Conservation (phyloP, 2,113 vertebrate species). For the Spilogale gracilis region DNA sequence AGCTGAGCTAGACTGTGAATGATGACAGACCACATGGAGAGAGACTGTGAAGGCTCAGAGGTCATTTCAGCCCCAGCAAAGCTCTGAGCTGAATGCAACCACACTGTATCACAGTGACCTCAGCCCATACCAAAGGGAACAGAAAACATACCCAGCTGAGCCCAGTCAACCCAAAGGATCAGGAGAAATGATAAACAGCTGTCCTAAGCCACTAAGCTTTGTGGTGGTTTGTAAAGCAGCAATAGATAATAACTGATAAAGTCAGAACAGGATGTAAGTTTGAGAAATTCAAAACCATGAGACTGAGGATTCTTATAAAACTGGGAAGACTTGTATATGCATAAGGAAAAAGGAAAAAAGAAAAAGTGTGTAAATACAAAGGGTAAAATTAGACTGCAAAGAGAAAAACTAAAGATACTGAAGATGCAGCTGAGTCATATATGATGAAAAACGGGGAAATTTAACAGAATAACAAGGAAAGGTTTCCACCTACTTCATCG, state of each 20-base stretch:
- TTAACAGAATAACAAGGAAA: not conserved
- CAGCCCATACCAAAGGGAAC: not conserved
- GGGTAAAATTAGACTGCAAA: slow-evolving; percentile 21
- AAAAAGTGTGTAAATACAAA: not conserved
- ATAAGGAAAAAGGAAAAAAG: not conserved
- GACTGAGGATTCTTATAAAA: not conserved
- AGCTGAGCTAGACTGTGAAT: not conserved
- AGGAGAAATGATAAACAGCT: not conserved
- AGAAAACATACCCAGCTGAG: not conserved
- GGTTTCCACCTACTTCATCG: slow-evolving; percentile 93
- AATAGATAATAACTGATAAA: not conserved
- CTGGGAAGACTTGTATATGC: not conserved
- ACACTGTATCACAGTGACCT: not conserved
- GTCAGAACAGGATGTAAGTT: not conserved
- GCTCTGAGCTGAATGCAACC: not conserved
- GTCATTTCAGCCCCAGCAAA: not conserved
- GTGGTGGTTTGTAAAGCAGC: not conserved
- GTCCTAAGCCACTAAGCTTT: not conserved
- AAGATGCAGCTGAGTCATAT: not conserved
- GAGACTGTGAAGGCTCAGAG: not conserved
- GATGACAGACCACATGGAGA: not conserved
- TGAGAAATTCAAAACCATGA: not conserved
- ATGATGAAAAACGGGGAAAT: not conserved
- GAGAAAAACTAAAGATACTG: slow-evolving; percentile 29
- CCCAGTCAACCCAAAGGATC: not conserved